phyloP scores from a whole-genome alignment of 2,888 invertebrate genomes.

The Chromoteleia sp. region DNA sequence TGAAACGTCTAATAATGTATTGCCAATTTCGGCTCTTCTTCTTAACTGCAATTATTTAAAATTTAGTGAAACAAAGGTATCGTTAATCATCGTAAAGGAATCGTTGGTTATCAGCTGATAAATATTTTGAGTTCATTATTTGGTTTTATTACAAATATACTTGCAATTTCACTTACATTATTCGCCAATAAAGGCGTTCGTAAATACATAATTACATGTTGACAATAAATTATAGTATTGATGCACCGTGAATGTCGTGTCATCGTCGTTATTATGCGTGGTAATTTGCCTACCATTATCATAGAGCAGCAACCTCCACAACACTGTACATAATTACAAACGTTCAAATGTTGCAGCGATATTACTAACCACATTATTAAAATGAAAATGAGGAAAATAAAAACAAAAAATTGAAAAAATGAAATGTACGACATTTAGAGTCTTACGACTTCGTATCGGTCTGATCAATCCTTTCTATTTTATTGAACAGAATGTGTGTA shows the following conservation, averaged over 20 bases:
- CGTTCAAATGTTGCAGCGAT: conserved; percentile 46
- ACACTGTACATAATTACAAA: conserved; percentile 62
- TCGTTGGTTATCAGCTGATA: conserved; percentile 23
- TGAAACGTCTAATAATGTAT: no score
- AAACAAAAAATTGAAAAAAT: conserved; percentile 28
- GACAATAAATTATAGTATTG: conserved; percentile 68
- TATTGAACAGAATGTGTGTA: neutral
- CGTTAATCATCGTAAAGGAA: conserved; percentile 5
- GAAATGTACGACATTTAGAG: conserved; percentile 21
- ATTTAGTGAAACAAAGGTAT: conserved; percentile 5
- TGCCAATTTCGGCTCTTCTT: no score
- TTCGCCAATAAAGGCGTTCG: conserved; percentile 64
- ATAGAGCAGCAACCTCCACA: conserved; percentile 65
- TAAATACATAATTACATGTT: conserved; percentile 67
- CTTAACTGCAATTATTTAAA: neutral
- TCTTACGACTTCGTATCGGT: conserved; percentile 25
- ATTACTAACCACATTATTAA: conserved; percentile 45
- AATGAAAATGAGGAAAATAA: conserved; percentile 31
- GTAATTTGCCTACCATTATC: conserved; percentile 69
- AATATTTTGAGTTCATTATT: conserved; percentile 52
- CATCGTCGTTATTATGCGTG: conserved; percentile 69
- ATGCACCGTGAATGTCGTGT: conserved; percentile 66
- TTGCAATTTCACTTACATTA: conserved; percentile 65
- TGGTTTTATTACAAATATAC: conserved; percentile 33
- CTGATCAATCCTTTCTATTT: conserved; percentile 37